phyloP scores from a whole-genome alignment of 2,797 vertebrate species.

The Leucoraja ocellata region DNA sequence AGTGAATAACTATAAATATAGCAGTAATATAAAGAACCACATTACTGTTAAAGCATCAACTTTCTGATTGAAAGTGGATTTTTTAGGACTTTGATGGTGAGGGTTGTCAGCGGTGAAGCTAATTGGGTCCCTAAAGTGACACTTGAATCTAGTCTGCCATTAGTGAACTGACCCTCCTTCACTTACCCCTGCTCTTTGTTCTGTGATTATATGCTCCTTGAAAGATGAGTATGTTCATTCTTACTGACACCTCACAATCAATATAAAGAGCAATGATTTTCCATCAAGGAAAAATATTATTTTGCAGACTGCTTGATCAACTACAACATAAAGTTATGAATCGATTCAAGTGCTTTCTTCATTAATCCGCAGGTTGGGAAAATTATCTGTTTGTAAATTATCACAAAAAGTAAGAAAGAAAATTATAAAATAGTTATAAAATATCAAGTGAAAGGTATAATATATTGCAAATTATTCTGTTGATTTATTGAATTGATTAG shows the following conservation, averaged over 20 bases:
- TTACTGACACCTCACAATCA: background rate
- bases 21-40: background rate
- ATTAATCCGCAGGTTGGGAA: background rate
- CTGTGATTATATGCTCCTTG: background rate
- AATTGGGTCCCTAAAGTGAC: background rate
- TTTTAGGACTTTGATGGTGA: background rate
- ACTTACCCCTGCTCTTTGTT: background rate
- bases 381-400: background rate
- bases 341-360: background rate
- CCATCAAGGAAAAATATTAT: background rate
- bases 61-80: background rate
- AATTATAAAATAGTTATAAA: background rate
- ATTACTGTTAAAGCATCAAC: background rate
- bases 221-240: background rate
- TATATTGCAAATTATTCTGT: background rate
- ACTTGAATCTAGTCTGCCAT: background rate
- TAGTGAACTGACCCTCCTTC: background rate
- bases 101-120: background rate
- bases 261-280: background rate
- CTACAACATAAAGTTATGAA: background rate
- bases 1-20: background rate
- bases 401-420: background rate
- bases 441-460: background rate
- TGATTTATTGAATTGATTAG: background rate
- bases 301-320: background rate